Evolutionary conservation across 2,113 vertebrate species (phyloP).

Genomic region (Donacobius atricapilla): DNA sequence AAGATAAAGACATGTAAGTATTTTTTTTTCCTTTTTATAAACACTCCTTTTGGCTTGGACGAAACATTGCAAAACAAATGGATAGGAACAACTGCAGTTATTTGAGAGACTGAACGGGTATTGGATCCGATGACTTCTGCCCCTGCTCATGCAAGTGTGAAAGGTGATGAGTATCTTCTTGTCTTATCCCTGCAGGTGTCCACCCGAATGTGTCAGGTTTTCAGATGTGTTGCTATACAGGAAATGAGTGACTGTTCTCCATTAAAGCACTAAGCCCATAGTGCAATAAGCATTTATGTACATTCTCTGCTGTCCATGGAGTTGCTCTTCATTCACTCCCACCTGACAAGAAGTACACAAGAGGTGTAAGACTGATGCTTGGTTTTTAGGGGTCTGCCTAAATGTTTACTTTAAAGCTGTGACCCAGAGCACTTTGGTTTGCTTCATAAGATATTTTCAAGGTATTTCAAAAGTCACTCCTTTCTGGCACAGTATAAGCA

Average conservation of each 20-base stretch:
- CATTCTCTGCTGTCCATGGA: background rate
- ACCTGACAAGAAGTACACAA: background rate
- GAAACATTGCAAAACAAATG: background rate
- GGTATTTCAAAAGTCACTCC: background rate
- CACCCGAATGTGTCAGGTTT: background rate
- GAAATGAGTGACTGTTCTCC: background rate
- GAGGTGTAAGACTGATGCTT: slow-evolving; percentile 1
- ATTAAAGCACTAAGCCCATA: background rate
- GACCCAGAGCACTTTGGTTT: background rate
- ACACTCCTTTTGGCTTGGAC: background rate
- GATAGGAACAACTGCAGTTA: background rate
- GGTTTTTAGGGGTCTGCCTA: background rate
- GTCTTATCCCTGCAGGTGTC: background rate
- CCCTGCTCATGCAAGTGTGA: background rate
- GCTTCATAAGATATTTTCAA: background rate
- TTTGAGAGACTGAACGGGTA: background rate
- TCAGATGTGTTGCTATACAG: background rate
- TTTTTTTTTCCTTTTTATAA: background rate
- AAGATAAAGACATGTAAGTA: slow-evolving; percentile 9
- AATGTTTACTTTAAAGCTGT: background rate
- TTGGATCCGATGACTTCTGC: background rate
- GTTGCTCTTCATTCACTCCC: background rate
- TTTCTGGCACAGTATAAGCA: background rate
- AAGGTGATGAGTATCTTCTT: background rate
- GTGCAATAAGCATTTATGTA: background rate